Percentiles rank a stretch among this genome's conserved stretches.
Conservation (phyloP, 2,113 vertebrate species). For the Phrynosoma platyrhinos region DNA sequence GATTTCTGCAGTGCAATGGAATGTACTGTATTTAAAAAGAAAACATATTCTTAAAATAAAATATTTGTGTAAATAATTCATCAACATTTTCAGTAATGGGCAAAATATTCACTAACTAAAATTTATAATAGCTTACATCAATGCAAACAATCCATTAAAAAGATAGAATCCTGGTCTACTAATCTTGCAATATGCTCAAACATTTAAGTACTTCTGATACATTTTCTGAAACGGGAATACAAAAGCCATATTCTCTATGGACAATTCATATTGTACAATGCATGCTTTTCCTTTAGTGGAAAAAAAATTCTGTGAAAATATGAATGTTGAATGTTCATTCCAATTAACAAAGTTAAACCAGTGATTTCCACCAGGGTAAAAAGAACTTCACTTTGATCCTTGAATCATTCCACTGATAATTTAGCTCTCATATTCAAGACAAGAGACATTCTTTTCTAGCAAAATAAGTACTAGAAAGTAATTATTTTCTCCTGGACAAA, state of each 20-base stretch:
- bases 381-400: neutral
- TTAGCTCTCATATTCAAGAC: neutral
- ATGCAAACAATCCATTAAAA: neutral
- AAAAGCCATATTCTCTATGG: constrained; percentile 10
- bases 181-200: neutral
- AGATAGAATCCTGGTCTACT: neutral
- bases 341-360: neutral
- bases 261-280: neutral
- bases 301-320: neutral
- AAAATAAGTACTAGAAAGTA: neutral
- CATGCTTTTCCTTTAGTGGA: neutral
- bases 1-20: neutral
- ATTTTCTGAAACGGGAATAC: neutral
- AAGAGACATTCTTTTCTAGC: neutral
- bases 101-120: too few relatives aligned
- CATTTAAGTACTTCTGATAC: neutral
- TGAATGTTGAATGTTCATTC: neutral
- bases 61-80: too few relatives aligned
- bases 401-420: neutral
- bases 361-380: neutral
- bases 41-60: neutral
- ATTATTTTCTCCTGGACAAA: neutral
- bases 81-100: too few relatives aligned
- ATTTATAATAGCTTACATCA: too few relatives aligned
- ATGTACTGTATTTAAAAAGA: neutral